phyloP scores from a whole-genome alignment of 2,888 invertebrate genomes.

The Sicus ferrugineus region DNA sequence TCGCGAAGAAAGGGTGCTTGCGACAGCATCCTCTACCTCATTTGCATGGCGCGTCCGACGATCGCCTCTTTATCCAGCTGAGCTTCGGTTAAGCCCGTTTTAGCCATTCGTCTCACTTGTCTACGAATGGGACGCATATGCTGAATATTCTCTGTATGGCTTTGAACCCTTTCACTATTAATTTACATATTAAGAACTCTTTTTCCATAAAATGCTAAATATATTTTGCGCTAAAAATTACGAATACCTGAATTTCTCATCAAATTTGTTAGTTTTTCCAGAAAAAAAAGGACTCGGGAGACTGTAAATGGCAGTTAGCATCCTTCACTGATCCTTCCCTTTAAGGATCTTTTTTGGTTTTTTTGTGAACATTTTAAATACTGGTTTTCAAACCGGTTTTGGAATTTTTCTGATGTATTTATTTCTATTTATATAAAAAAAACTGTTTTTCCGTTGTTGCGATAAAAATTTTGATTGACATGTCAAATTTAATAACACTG shows the following conservation, averaged over 20 bases:
- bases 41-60: not conserved
- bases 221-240: constrained; percentile 16
- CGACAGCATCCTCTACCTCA: not conserved
- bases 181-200: constrained; percentile 16
- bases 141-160: not conserved
- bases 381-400: not conserved
- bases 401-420: not conserved
- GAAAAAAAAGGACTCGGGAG: no score
- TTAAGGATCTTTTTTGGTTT: not conserved
- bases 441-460: not conserved
- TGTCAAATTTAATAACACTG: not conserved
- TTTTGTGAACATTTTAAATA: not conserved
- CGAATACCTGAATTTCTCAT: not conserved
- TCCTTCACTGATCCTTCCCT: not conserved
- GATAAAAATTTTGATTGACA: constrained; percentile 8
- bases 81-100: no score
- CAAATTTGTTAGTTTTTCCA: not conserved
- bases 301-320: not conserved
- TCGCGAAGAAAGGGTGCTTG: not conserved
- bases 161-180: constrained; percentile 14
- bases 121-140: not conserved
- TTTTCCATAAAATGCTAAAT: not conserved
- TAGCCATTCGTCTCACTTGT: no score
- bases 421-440: not conserved
- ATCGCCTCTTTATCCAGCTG: not conserved